Percentiles rank a stretch among this genome's conserved stretches.
phyloP scores from a whole-genome alignment of 2,113 vertebrate species.

The Sarotherodon lohbergeri region DNA sequence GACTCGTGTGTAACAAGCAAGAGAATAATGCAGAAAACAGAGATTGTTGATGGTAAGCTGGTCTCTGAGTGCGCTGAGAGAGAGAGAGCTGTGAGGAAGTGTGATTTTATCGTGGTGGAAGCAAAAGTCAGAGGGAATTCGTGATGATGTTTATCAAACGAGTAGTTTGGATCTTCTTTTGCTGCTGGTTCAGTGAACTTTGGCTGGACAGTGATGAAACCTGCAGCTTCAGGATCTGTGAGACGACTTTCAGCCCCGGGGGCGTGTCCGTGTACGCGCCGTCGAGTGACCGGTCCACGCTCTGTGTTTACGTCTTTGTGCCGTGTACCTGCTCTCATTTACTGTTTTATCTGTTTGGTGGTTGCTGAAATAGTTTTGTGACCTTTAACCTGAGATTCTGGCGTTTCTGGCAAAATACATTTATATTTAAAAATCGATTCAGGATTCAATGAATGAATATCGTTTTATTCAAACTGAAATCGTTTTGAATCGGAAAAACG shows the following conservation, averaged over 20 bases:
- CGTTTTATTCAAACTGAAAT: background rate
- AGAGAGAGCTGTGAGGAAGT: background rate
- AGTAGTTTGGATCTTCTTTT: background rate
- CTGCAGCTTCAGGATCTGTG: background rate
- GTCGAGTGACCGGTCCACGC: background rate
- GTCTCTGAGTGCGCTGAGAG: background rate
- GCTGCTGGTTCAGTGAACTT: background rate
- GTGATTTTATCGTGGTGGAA: background rate
- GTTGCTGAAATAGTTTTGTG: background rate
- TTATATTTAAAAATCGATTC: background rate
- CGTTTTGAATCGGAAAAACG: rapidly evolving
- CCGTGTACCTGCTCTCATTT: too few species aligned
- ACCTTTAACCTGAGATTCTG: background rate
- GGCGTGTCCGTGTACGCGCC: background rate
- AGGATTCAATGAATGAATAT: background rate
- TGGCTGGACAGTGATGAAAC: background rate
- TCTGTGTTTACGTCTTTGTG: too few species aligned
- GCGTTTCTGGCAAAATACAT: background rate
- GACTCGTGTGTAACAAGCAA: background rate
- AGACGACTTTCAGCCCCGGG: background rate
- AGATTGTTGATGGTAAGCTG: background rate
- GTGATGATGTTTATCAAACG: rapidly evolving
- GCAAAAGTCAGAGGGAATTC: background rate
- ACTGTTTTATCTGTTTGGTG: rapidly evolving
- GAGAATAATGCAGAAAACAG: background rate